Percentiles rank a stretch among this genome's conserved stretches.
phyloP scores from a whole-genome alignment of 1,140 invertebrate species.

The Lordiphosa collinella region DNA sequence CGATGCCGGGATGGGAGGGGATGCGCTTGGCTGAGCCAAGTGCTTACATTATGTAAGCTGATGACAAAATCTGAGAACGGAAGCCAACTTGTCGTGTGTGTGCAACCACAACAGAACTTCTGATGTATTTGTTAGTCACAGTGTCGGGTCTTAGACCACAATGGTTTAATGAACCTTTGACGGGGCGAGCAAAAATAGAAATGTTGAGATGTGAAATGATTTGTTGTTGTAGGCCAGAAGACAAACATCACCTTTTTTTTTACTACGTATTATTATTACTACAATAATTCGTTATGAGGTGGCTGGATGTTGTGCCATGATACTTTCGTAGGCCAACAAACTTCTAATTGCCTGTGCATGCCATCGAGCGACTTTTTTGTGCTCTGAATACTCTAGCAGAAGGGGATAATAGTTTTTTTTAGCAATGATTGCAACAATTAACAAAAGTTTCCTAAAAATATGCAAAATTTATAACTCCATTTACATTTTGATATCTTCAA shows the following conservation, averaged over 20 bases:
- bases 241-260: conserved; percentile 49
- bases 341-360: conserved; percentile 62
- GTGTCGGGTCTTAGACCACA: conserved; percentile 37
- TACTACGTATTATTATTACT: conserved; percentile 48
- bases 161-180: conserved; percentile 69
- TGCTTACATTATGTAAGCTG: conserved; percentile 50
- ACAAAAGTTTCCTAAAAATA: too few species aligned
- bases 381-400: conserved; percentile 1
- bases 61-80: conserved; percentile 62
- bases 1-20: conserved; percentile 41
- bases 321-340: conserved; percentile 61
- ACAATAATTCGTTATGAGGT: conserved; percentile 61
- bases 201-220: conserved; percentile 64
- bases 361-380: conserved; percentile 33
- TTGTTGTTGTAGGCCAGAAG: conserved; percentile 51
- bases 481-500: too few species aligned
- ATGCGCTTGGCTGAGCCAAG: conserved; percentile 43
- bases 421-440: too few species aligned
- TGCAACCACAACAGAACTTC: conserved; percentile 30
- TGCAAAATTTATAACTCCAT: too few species aligned
- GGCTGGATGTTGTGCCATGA: conserved; percentile 12
- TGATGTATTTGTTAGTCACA: conserved; percentile 53
- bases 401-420: neutral
- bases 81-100: conserved; percentile 33
- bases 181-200: conserved; percentile 26